Base-by-base conservation (phyloP, 2,797 vertebrate genomes). In the Chloroceryle inda region DNA sequence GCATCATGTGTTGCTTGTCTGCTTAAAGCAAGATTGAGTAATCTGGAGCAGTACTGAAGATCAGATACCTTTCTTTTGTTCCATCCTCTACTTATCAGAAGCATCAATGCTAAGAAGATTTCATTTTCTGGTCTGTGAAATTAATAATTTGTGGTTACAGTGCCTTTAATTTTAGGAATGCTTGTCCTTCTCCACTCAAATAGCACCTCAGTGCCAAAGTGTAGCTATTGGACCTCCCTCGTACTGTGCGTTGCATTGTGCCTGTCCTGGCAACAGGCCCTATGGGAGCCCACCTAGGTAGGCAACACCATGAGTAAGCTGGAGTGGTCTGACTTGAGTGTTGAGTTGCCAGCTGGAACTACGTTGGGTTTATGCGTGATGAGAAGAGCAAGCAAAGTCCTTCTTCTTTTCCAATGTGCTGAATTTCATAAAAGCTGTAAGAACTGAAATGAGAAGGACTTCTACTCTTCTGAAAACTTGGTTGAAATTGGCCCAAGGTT, bases 271-370 rank as follows among this genome's bases (percentile, higher is more conserved):
- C 63, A 35, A 2, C 5, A 16, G 72, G 49, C 38, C 42, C 44
- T 7, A 1, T 3, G n/a, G 71, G 50, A 78, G 3, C 24, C 42
- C 23, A 33, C 12, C 14, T 8, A 5, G 33, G 14, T 4, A 37
- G 13, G 23, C 37, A 64, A 4, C 0, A 2, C 59, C 2, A 0
- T 10, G 31, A 78, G 33, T 44, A 37, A 9, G 40, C 33, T 76
- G 55, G 33, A 72, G 11, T 6, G 29, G 38, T 37, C 62, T 59
- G 44, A 44, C 17, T 31, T 9, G 7, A 26, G 27, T 0, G 0
- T 23, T 66, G 37, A 35, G 47, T 77, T 82, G 21, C 47, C 23
- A 67, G 42, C n/a, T 71, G 42, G 59, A 92, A 52, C 76, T 44
- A 37, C 31, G 24, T 85, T 0, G 0, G 47, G 2, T 88, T 66